A percentile compares a stretch with the other conserved stretches of the same genome.
These are phyloP conservation scores for Montipora foliosa DNA, from an alignment of 64 coral and sea anemone species.

Conservation along the genomic window DNA sequence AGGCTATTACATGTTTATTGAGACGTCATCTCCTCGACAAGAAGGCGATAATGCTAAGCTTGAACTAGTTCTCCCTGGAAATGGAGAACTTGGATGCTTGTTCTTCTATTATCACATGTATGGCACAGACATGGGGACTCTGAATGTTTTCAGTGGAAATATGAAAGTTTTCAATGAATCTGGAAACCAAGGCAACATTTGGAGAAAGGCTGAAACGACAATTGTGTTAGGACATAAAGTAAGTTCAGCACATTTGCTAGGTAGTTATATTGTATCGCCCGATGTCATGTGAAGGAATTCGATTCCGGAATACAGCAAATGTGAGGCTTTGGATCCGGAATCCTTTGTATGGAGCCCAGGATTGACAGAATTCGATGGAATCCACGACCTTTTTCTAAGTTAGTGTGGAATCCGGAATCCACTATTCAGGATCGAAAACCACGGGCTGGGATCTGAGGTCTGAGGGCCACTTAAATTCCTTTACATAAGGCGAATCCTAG, in stretches of 20 bases:
- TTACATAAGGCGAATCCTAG: no score
- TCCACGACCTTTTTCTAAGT: no score
- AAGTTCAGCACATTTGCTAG: background rate
- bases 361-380: no score
- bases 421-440: no score
- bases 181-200: slow-evolving; percentile 33
- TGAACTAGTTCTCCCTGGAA: background rate
- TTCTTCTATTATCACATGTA: slow-evolving; percentile 56
- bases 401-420: no score
- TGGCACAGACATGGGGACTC: slow-evolving; percentile 25
- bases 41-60: slow-evolving; percentile 30
- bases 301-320: no score
- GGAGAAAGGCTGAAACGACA: slow-evolving; percentile 24
- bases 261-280: no score
- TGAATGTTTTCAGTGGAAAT: slow-evolving; percentile 1
- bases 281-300: no score
- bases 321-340: no score
- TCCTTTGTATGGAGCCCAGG: no score
- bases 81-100: slow-evolving; percentile 1
- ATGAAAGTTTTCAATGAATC: background rate
- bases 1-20: slow-evolving; percentile 54
- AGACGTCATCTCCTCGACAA: slow-evolving; percentile 14
- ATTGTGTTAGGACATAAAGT: background rate
- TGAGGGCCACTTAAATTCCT: no score
- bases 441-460: no score